Conservation (phyloP, 2,888 invertebrate species). For the Cheilosia vernalis region DNA sequence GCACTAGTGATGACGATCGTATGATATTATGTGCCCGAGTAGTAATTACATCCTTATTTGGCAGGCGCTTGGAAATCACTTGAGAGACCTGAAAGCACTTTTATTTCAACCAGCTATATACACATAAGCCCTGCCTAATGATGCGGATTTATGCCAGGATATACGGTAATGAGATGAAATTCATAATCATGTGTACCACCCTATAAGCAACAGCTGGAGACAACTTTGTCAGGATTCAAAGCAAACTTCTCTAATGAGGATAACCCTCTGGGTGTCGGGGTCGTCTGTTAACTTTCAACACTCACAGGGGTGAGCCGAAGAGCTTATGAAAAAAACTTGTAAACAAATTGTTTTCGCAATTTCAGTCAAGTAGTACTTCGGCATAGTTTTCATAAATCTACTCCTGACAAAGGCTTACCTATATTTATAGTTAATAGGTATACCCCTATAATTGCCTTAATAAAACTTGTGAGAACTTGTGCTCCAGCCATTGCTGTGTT, state of each 20-base stretch:
- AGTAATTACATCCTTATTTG: constrained; percentile 9
- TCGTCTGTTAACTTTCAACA: constrained; percentile 44
- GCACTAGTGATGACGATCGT: not conserved
- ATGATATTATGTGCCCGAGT: not conserved
- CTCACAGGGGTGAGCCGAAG: not conserved
- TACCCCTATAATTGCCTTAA: constrained; percentile 40
- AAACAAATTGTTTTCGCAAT: constrained; percentile 53
- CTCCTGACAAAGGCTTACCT: not conserved
- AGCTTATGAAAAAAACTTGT: constrained; percentile 48
- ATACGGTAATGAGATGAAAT: constrained; percentile 65
- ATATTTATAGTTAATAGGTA: no score
- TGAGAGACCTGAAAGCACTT: constrained; percentile 7
- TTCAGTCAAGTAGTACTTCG: constrained; percentile 2
- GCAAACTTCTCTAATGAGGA: constrained; percentile 60
- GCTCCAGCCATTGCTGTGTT: constrained; percentile 12
- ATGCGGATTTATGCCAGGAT: constrained; percentile 45
- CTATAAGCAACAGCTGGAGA: constrained; percentile 62
- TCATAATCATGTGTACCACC: constrained; percentile 50
- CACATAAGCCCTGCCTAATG: constrained; percentile 58
- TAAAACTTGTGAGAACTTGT: constrained; percentile 37
- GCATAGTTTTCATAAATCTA: constrained; percentile 22
- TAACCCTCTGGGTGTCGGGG: constrained; percentile 26
- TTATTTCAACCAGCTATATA: constrained; percentile 16
- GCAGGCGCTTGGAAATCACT: constrained; percentile 9
- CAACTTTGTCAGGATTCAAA: constrained; percentile 15